A percentile compares a stretch with the other conserved stretches of the same genome.
These are phyloP conservation scores for Aphodius sticticus DNA, from an alignment of 2,888 invertebrate genomes.

Conservation along the genomic window DNA sequence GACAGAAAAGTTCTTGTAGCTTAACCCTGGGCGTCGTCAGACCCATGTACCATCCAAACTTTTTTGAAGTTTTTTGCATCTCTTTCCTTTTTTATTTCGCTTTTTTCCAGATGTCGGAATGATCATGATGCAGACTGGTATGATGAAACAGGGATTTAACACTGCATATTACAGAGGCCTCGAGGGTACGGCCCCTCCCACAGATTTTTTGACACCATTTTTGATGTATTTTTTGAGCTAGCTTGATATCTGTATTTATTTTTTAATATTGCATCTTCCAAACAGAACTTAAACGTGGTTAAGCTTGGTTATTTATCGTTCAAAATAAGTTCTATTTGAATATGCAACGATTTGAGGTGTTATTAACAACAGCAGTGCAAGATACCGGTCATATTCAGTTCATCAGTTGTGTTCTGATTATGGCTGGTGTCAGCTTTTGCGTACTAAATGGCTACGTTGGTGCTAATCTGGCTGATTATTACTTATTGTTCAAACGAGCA, in stretches of 20 bases:
- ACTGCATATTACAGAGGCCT: conserved; percentile 69
- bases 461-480: background rate
- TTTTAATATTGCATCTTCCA: background rate
- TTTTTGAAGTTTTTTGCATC: background rate
- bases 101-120: conserved; percentile 91
- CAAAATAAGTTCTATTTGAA: background rate
- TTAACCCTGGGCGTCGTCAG: conserved; percentile 48
- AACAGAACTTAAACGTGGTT: background rate
- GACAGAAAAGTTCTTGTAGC: conserved; percentile 22
- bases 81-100: background rate
- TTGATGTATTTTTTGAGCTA: conserved; percentile 41
- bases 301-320: too few species aligned
- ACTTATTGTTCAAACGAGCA: background rate
- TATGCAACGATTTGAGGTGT: background rate
- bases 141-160: conserved; percentile 91
- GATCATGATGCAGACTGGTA: conserved; percentile 97
- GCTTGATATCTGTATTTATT: conserved; percentile 26
- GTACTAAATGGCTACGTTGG: background rate
- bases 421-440: background rate
- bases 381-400: too few species aligned
- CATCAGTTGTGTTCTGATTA: too few species aligned
- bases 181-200: conserved; percentile 77
- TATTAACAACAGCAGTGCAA: background rate
- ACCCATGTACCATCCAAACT: background rate
- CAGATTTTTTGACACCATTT: conserved; percentile 31